Percentiles rank a stretch among this genome's conserved stretches.
These are phyloP conservation scores for Autographa gamma DNA, from an alignment of 2,888 invertebrate genomes.

Conservation along the genomic window DNA sequence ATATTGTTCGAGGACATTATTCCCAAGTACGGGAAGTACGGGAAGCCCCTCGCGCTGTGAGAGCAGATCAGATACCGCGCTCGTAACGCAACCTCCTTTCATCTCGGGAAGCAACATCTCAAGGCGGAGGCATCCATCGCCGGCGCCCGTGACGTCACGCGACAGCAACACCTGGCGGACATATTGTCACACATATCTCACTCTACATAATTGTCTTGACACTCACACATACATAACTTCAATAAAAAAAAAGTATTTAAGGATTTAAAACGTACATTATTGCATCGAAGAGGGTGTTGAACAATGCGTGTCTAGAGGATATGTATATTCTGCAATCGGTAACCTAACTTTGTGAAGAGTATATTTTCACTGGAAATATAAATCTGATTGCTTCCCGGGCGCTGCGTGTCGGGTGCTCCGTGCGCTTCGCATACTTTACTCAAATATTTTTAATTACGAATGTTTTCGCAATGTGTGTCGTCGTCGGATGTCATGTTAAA, in stretches of 20 bases:
- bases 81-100: conserved; percentile 10
- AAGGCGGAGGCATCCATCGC: conserved; percentile 15
- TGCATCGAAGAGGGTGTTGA: neutral
- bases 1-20: neutral
- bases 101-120: conserved; percentile 21
- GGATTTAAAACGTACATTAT: neutral
- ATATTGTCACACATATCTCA: neutral
- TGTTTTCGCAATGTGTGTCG: conserved; percentile 7
- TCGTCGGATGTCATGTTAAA: conserved; percentile 4
- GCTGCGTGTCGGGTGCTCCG: neutral
- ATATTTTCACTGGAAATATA: too few species aligned
- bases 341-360: too few species aligned
- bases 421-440: conserved; percentile 12
- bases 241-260: too few species aligned
- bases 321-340: neutral
- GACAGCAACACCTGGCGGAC: conserved; percentile 8
- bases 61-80: conserved; percentile 21
- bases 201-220: neutral
- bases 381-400: too few species aligned
- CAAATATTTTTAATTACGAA: conserved; percentile 23
- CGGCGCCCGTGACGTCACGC: conserved; percentile 11
- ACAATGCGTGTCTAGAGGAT: neutral
- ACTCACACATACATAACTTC: neutral
- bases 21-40: neutral
- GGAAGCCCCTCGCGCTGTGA: neutral